Evolutionary conservation across 2,113 vertebrate species (phyloP).

Genomic region (Anarhynchus alexandrinus): DNA sequence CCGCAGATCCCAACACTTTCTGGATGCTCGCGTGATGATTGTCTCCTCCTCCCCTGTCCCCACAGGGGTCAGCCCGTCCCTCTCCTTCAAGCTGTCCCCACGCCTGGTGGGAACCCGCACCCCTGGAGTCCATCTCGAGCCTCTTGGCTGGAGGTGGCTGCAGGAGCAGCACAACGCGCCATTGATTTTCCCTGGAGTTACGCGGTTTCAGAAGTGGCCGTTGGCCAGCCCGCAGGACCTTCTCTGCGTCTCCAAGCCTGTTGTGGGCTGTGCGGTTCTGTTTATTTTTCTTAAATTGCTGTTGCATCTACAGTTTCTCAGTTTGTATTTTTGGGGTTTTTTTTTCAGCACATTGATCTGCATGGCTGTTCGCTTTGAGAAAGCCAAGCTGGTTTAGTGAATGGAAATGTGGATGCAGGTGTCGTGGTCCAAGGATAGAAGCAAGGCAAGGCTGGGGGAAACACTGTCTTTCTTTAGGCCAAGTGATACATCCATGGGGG

Average conservation of each 20-base stretch:
- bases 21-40: not conserved
- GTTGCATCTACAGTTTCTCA: not conserved
- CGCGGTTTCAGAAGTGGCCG: not conserved
- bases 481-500: fast-evolving
- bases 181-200: not conserved
- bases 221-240: not conserved
- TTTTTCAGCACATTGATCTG: not conserved
- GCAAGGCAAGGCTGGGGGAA: not conserved
- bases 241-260: not conserved
- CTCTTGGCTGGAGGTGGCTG: not conserved
- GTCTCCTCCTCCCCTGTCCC: not conserved
- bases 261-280: not conserved
- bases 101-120: fast-evolving
- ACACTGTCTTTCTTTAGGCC: fast-evolving
- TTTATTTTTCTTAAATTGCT: not conserved
- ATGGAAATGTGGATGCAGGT: not conserved
- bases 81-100: no score
- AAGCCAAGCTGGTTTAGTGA: not conserved
- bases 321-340: not conserved
- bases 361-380: not conserved
- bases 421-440: not conserved
- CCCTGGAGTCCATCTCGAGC: not conserved
- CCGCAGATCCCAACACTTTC: fast-evolving
- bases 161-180: not conserved
- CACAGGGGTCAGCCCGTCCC: fast-evolving